Percentiles rank a stretch among this genome's conserved stretches.
Conservation (phyloP, 1,140 invertebrate genomes). For the Habropoda laboriosa region DNA sequence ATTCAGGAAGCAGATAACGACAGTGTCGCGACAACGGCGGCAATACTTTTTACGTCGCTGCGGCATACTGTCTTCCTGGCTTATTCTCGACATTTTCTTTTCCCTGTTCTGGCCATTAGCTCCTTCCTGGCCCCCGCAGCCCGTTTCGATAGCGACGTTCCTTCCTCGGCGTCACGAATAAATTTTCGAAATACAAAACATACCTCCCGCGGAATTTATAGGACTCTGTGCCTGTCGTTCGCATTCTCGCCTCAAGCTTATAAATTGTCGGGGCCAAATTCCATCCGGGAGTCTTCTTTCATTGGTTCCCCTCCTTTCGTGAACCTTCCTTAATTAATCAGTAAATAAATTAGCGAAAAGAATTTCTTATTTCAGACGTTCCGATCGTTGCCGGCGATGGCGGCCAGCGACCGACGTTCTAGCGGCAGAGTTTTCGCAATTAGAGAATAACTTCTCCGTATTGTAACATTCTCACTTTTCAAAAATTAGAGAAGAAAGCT, state of each 20-base stretch:
- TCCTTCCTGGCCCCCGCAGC: neutral
- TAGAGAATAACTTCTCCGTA: no score
- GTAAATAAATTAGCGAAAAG: no score
- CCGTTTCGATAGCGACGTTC: constrained; percentile 5
- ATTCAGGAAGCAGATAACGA: constrained; percentile 58
- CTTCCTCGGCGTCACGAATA: constrained; percentile 11
- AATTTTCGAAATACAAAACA: constrained; percentile 16
- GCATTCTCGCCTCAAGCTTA: neutral
- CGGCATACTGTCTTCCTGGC: neutral
- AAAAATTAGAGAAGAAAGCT: no score
- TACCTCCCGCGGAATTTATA: constrained; percentile 8
- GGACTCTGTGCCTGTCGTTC: neutral
- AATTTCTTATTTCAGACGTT: no score
- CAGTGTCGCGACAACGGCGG: constrained; percentile 21
- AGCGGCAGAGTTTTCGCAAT: no score
- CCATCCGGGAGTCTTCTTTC: no score
- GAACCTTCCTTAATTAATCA: neutral
- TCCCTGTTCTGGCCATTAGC: constrained; percentile 4
- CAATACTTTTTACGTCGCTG: constrained; percentile 13
- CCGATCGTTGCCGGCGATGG: no score
- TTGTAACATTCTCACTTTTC: no score
- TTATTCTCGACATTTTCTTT: constrained; percentile 13
- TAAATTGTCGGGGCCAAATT: constrained; percentile 16
- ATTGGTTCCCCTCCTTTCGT: neutral
- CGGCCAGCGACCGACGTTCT: no score